Conservation (phyloP, 2,888 invertebrate species). For the Oxyteleia sp. region DNA sequence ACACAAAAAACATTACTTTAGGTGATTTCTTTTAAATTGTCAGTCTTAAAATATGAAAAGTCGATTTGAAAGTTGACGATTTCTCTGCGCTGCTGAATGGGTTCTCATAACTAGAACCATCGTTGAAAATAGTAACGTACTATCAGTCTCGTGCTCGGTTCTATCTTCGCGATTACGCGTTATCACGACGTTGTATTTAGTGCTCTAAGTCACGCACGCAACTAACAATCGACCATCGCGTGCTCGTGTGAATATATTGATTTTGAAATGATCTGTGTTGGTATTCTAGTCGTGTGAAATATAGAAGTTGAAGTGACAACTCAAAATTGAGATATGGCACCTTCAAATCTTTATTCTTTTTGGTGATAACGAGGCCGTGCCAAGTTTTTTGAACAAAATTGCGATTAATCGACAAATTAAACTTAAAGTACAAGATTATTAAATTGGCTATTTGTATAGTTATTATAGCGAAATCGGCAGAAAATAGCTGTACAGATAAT, state of each 20-base stretch:
- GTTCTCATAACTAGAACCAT: conserved; percentile 42
- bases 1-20: conserved; percentile 4
- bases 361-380: too few relatives aligned
- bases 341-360: not conserved
- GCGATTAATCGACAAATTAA: too few relatives aligned
- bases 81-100: conserved; percentile 36
- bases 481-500: too few relatives aligned
- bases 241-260: conserved; percentile 58
- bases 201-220: conserved; percentile 52
- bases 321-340: conserved; percentile 9
- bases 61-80: conserved; percentile 55
- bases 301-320: conserved; percentile 59
- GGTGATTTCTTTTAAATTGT: conserved; percentile 16
- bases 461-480: too few relatives aligned
- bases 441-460: too few relatives aligned
- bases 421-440: too few relatives aligned
- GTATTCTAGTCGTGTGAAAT: conserved; percentile 46
- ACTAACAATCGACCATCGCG: conserved; percentile 59
- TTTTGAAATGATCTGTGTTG: conserved; percentile 34
- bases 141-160: conserved; percentile 25
- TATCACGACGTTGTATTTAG: conserved; percentile 53
- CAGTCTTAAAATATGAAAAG: conserved; percentile 34
- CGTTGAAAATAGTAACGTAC: conserved; percentile 36
- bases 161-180: conserved; percentile 56
- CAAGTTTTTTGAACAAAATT: too few relatives aligned